Base-by-base conservation (phyloP, 2,797 vertebrate species). In the Carcharodon carcharias region DNA sequence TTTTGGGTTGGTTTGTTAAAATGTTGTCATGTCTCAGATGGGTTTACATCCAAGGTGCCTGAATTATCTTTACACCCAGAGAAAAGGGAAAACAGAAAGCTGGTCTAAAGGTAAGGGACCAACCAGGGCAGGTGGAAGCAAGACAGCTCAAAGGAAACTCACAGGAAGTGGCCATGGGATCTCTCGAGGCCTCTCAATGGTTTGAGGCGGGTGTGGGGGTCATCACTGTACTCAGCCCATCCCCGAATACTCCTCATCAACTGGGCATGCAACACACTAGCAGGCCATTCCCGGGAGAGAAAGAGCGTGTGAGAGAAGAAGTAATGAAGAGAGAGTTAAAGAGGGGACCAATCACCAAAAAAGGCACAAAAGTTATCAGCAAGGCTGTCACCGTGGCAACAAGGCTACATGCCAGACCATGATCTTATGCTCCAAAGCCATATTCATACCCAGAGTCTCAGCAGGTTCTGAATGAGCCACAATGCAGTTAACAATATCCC, bases 211-310 rank as follows among this genome's bases (percentile, higher is more conserved):
- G 98, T 98, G 97, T 98, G 98, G 96, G 99, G 99, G 98, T 99
- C 99, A 97, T 98, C 99, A 71, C 98, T 98, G 97, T 99, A 99
- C 99, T 99, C 98, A 96, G 98, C 99, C 97, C 99, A 98, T 98
- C 98, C 99, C 98, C 99, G 99, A 98, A 99, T 99, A 97, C 98
- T 99, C 98, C 97, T 98, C 98, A 99, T 99, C 98, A 99, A 99
- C 98, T 99, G 99, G 96, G 98, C 99, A 98, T 99, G 99, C 98
- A 99, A 99, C 97, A 99, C 98, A 97, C 99, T 99, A 98, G 98
- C 98, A 97, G 96, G 96, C 96, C 97, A 96, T 82, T 96, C 96
- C 54, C 50, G 50, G 82, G 71, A 88, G 28, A 65, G 61, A 96
- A 77, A 89, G 73, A 67, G 45, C 56, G 91, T 65, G 31, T 92